Evolutionary conservation across 2,113 vertebrate genomes (phyloP), one percentile per base, ranked within the genome.

Genomic region (Apteryx mantelli): DNA sequence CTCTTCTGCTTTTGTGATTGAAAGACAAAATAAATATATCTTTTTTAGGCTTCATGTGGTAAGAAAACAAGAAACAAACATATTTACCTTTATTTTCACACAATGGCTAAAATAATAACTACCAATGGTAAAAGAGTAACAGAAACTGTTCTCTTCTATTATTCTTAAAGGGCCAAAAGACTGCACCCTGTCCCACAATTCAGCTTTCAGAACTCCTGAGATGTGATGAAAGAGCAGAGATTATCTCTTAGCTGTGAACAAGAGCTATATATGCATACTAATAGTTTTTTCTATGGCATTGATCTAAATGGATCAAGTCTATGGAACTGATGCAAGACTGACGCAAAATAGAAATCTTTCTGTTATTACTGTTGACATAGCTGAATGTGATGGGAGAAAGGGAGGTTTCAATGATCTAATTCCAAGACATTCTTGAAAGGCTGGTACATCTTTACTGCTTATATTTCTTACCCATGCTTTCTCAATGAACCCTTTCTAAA

Each of bases 101-200:
- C 2, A 66, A 89, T 40, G 2, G 5, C 4, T 46, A 63, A 83
- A 63, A 56, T 66, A 85, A 28, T 66, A 66, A 42, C 15, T 44
- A 17, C 10, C 17, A 42, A 40, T 30, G 24, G 16, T 30, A 30
- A 66, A 66, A 66, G 40, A 42, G 28, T 30, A 69, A n/a, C 2
- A 71, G 68, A 76, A 65, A 2, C 0, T 40, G 0, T 61, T 80
- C 4, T 30, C 5, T 2, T 1, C 0, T 42, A 9, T 42, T 50
- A 26, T n/a, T 76, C 64, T 68, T 19, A 44, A 64, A 63, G 12
- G 6, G 4, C 21, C 28, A 68, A 48, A 42, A 80, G 22, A 53
- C 1, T 73, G 3, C 11, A 32, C 1, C 1, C 17, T 73, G 2
- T 1, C 4, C 1, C 5, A 19, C 4, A 61, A 20, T n/a, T 75